Base-by-base conservation (phyloP, 2,888 invertebrate genomes). In the Slavum lentiscoides region DNA sequence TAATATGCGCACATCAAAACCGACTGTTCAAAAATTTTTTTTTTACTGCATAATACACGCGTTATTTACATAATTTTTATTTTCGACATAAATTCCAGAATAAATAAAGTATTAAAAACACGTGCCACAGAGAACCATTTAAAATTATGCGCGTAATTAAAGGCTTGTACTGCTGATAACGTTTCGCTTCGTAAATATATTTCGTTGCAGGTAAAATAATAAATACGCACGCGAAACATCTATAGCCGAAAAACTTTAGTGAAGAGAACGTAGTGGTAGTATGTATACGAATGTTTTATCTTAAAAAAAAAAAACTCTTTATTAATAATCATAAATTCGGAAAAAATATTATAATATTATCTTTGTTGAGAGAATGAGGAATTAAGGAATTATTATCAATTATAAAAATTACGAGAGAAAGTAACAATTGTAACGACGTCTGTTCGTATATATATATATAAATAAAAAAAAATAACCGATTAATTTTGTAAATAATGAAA, bases 401-500 rank as follows among this genome's bases (percentile, higher is more conserved):
- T 49, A 49, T 49, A 49, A 49, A 49, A 13, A 49, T 49, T 11
- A 49, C 49, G 13, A 49, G 15, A 49, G 11, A 49, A 9, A 13
- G 13, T 13, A 13, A 49, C 1, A 49, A 7, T 43, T 43, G 49
- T 13, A 49, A 49, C 49, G 43, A 11, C 43, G 43, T 43, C 13
- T 11, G 49, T 49, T 49, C 13, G 49, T 13, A 49, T 49, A 49
- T 11, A 49, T 15, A 15, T 49, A n/a, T 49, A 13, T 13, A 49
- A 15, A 15, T 43, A n/a, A 43, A 43, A 43, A 21, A 13, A 21
- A 66, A 23, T 53, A 23, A 23, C 49, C 23, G 49, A 53, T 30
- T 23, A 23, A 21, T 17, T 68, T 49, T 49, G 43, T 3, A 68
- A 68, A 49, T 49, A 53, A 68, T 21, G n/a, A 68, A 68, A 68